Evolutionary conservation across 64 coral and sea anemone genomes (phyloP), one percentile per base, ranked within the genome.

Genomic region (Catalaphyllia jardinei): DNA sequence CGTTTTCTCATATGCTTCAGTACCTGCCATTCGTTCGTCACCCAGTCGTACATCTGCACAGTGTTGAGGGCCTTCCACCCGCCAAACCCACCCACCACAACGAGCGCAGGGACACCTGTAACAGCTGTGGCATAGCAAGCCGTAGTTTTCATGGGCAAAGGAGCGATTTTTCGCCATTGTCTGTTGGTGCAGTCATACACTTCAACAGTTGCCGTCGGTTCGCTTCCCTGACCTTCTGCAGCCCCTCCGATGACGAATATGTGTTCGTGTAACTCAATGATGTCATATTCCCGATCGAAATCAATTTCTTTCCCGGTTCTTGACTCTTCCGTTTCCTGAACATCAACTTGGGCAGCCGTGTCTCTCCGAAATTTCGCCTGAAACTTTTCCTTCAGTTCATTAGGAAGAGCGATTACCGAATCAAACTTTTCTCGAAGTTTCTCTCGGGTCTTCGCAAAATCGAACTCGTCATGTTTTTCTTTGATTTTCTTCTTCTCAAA

Each of bases 31-130:
- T 94, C 78, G 35, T 89, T 91, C 3, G 74, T 86, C 5, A 98
- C 95, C 87, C 93, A 98, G 75, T 98, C 95, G 49, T 88, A 98
- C 60, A 94, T 72, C 50, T 98, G 95, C 5, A 98, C 73, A 2
- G 89, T 94, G 19, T 98, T 98, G 50, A 98, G 89, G 0, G 95
- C 92, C 31, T 75, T 98, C 95, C 95, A 98, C 79, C 67, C 88
- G 6, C 92, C 95, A 80, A 94, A 98, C 14, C 95, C 95, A 20
- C 95, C 95, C 2, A 94, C 84, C 4, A 98, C 95, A 11, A 98
- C 9, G 0, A 98, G 29, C 14, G 92, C 95, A 11, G 95, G 95
- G 29, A 98, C 72, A 9, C 89, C 92, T 35, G 95, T 87, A 7
- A 98, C 62, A 46, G 65, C 75, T 20, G 86, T 86, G 4, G 92